A percentile compares a stretch with the other conserved stretches of the same genome.
phyloP scores from a whole-genome alignment of 2,888 invertebrate species.

The Monochamus alternatus region DNA sequence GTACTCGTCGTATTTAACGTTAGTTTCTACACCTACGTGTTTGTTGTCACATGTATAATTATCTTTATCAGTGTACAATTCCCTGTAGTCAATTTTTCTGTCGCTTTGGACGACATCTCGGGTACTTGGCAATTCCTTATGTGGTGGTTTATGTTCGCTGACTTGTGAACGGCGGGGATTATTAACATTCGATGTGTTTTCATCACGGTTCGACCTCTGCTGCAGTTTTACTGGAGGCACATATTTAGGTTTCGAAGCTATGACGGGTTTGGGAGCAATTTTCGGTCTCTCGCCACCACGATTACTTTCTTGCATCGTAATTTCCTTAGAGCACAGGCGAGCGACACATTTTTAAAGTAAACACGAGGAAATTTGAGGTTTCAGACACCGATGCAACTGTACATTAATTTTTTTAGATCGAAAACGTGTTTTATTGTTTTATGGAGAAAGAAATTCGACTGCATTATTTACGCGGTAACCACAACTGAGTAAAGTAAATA shows the following conservation, averaged over 20 bases:
- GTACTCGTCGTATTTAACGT: slow-evolving; percentile 57
- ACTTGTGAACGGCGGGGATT: slow-evolving; percentile 34
- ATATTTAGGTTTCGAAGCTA: slow-evolving; percentile 69
- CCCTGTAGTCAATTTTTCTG: slow-evolving; percentile 52
- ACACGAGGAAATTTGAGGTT: slow-evolving; percentile 36
- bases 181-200: slow-evolving; percentile 41
- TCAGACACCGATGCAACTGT: neutral
- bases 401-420: slow-evolving; percentile 17
- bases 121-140: slow-evolving; percentile 45
- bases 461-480: slow-evolving; percentile 26
- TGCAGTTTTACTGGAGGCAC: slow-evolving; percentile 69
- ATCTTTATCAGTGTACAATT: slow-evolving; percentile 46
- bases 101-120: slow-evolving; percentile 41
- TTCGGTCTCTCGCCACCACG: slow-evolving; percentile 64
- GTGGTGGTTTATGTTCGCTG: slow-evolving; percentile 41
- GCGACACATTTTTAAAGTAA: slow-evolving; percentile 39
- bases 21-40: slow-evolving; percentile 52
- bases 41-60: slow-evolving; percentile 46
- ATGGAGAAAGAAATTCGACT: slow-evolving; percentile 27
- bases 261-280: slow-evolving; percentile 66
- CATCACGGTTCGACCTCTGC: slow-evolving; percentile 51
- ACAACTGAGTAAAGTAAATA: slow-evolving; percentile 22
- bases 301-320: slow-evolving; percentile 63
- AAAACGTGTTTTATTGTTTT: slow-evolving; percentile 18
- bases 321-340: slow-evolving; percentile 30